Evolutionary conservation across 2,888 invertebrate species (phyloP).

Genomic region (Eilema sororculum): DNA sequence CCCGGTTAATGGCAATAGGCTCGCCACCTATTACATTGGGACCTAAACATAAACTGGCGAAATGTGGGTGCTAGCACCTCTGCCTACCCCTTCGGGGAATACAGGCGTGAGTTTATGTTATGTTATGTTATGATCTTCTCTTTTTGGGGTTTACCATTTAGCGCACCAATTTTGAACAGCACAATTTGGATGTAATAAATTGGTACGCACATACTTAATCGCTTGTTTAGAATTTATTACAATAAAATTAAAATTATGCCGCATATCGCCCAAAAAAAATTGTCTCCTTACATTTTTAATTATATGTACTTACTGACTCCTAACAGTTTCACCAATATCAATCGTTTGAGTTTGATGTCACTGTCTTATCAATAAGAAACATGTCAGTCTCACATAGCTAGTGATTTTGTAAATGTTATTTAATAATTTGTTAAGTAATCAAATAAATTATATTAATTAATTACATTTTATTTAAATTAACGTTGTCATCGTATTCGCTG

Average conservation of each 20-base stretch:
- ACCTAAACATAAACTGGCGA: too few species aligned
- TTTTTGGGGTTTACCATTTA: background rate
- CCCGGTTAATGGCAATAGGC: too few species aligned
- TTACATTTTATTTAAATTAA: slow-evolving; percentile 5
- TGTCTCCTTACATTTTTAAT: slow-evolving; percentile 13
- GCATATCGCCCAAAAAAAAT: background rate
- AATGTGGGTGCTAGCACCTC: too few species aligned
- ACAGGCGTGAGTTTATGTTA: too few species aligned
- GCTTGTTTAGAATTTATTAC: background rate
- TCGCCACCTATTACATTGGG: too few species aligned
- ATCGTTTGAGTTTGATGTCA: slow-evolving; percentile 45
- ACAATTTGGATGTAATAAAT: background rate
- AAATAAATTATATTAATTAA: slow-evolving; percentile 30
- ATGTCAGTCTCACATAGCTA: slow-evolving; percentile 70
- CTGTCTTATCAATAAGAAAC: slow-evolving; percentile 39
- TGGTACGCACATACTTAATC: too few species aligned
- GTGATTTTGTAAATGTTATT: slow-evolving; percentile 60
- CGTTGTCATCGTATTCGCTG: background rate
- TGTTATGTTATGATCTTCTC: too few species aligned
- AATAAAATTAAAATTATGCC: background rate
- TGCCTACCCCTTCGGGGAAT: too few species aligned
- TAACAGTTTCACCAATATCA: slow-evolving; percentile 29
- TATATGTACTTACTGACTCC: slow-evolving; percentile 17
- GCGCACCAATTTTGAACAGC: background rate
- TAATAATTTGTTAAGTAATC: slow-evolving; percentile 37